A percentile compares a stretch with the other conserved stretches of the same genome.
These are phyloP conservation scores for Epinotia nisella DNA, from an alignment of 2,888 invertebrate genomes.

Conservation along the genomic window DNA sequence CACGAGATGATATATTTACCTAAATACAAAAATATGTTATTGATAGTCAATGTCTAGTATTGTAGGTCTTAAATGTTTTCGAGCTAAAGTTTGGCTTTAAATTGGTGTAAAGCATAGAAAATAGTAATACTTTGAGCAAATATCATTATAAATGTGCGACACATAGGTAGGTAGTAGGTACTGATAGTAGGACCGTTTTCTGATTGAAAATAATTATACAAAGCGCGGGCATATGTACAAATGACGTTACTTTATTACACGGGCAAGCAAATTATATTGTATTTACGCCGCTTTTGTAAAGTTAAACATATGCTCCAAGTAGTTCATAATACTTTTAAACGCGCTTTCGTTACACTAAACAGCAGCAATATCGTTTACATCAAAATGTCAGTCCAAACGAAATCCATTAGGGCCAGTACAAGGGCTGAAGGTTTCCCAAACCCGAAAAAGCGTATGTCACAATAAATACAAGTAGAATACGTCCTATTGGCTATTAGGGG, in stretches of 20 bases:
- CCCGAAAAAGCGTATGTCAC: not conserved
- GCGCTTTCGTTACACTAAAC: conserved; percentile 3
- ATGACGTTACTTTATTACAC: not conserved
- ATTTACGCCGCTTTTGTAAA: not conserved
- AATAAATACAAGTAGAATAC: no score
- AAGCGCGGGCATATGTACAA: not conserved
- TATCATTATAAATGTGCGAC: no score
- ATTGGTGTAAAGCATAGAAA: no score
- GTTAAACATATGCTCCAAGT: not conserved
- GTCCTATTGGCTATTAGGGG: not conserved
- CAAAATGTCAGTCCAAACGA: conserved; percentile 33
- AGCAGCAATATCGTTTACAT: conserved; percentile 22
- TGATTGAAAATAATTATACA: not conserved
- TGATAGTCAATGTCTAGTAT: no score
- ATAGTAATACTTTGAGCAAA: no score
- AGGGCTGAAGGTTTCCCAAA: not conserved
- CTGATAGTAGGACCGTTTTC: no score
- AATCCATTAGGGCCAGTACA: conserved; percentile 24
- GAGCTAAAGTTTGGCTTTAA: no score
- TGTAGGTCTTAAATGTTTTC: no score
- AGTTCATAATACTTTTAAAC: conserved; percentile 12
- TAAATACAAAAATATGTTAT: no score
- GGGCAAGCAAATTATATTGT: not conserved
- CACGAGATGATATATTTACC: no score
- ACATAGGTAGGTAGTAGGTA: no score